A percentile compares a stretch with the other conserved stretches of the same genome.
Evolutionary conservation across 2,888 invertebrate species (phyloP).

Genomic region (Ichneumoninae sp.): DNA sequence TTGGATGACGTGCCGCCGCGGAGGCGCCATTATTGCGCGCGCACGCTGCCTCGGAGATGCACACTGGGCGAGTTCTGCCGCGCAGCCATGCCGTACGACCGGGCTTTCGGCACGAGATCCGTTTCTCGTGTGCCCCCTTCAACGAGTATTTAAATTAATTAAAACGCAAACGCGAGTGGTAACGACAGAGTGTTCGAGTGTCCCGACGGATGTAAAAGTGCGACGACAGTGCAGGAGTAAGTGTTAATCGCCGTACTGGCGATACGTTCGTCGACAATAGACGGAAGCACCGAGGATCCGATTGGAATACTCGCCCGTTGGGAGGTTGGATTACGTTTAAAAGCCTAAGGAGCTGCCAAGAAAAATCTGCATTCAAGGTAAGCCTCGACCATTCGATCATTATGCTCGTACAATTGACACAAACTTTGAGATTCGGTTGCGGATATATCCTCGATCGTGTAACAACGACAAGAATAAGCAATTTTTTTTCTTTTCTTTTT

Average conservation of each 20-base stretch:
- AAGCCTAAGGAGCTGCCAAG: background rate
- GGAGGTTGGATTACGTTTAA: conserved; percentile 59
- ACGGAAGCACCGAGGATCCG: conserved; percentile 11
- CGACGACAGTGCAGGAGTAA: background rate
- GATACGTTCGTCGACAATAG: conserved; percentile 17
- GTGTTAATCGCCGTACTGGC: conserved; percentile 11
- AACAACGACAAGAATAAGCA: background rate
- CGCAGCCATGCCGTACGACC: conserved; percentile 65
- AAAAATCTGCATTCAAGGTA: background rate
- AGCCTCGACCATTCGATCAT: background rate
- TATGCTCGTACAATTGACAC: too few relatives aligned
- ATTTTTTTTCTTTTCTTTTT: conserved; percentile 27
- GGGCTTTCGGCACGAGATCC: conserved; percentile 44
- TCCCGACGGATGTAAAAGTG: background rate
- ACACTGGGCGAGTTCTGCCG: conserved; percentile 57
- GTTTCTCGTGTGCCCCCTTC: background rate
- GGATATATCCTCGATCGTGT: background rate
- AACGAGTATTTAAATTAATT: background rate
- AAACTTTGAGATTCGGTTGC: too few relatives aligned
- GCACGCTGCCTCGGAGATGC: conserved; percentile 46
- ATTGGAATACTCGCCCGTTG: conserved; percentile 49
- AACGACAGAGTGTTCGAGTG: background rate
- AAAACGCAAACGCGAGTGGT: conserved; percentile 16
- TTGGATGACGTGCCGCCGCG: conserved; percentile 22
- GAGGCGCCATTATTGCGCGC: conserved; percentile 34